phyloP scores from a whole-genome alignment of 2,888 invertebrate genomes.

The Scelioninae gen. 1 region DNA sequence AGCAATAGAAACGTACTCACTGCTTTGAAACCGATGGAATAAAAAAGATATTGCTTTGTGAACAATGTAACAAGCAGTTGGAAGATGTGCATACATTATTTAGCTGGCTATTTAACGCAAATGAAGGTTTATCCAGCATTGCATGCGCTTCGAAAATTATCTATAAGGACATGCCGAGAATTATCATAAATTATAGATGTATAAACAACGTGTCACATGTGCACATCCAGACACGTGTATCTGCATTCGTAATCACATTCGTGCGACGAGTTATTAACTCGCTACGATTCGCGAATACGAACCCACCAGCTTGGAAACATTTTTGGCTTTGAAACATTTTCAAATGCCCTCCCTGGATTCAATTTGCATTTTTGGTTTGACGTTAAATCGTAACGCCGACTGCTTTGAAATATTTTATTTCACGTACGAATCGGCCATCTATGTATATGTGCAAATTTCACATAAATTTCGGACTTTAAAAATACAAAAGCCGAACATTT shows the following conservation, averaged over 20 bases:
- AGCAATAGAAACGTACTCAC: constrained; percentile 6
- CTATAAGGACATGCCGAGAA: constrained; percentile 54
- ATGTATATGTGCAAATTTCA: too few relatives aligned
- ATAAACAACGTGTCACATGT: constrained; percentile 59
- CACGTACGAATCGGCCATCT: too few relatives aligned
- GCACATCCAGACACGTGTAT: constrained; percentile 56
- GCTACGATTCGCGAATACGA: constrained; percentile 46
- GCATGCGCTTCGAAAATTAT: constrained; percentile 55
- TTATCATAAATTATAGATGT: constrained; percentile 67
- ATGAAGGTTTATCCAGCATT: constrained; percentile 52
- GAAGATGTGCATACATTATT: constrained; percentile 53
- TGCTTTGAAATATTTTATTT: too few relatives aligned
- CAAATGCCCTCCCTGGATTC: neutral
- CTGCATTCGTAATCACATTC: constrained; percentile 62
- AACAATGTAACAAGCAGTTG: constrained; percentile 39
- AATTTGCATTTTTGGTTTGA: constrained; percentile 31
- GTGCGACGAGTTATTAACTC: constrained; percentile 62
- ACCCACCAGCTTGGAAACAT: constrained; percentile 31
- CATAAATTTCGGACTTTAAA: too few relatives aligned
- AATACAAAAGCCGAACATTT: too few relatives aligned
- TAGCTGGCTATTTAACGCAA: constrained; percentile 43
- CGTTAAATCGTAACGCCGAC: constrained; percentile 6
- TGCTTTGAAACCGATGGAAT: constrained; percentile 6
- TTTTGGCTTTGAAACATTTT: constrained; percentile 36
- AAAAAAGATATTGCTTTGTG: constrained; percentile 18